Conservation (phyloP, 2,888 invertebrate genomes). For the Oasisia sp. region DNA sequence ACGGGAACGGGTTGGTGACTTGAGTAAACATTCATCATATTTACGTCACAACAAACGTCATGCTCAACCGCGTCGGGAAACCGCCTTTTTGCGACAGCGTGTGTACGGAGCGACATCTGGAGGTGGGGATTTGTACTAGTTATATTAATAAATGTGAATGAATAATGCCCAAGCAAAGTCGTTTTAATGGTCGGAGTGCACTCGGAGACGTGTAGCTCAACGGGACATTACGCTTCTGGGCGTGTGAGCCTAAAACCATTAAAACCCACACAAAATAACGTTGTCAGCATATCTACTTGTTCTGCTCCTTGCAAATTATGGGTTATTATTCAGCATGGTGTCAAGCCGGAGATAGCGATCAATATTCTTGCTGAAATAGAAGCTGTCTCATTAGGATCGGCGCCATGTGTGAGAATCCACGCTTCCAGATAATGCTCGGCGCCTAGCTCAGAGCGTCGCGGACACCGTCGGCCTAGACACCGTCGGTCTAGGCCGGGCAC, state of each 20-base stretch:
- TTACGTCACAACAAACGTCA: too few species aligned
- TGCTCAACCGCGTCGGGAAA: too few species aligned
- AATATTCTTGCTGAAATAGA: slow-evolving; percentile 9
- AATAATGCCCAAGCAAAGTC: background rate
- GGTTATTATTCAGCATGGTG: background rate
- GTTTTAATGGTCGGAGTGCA: background rate
- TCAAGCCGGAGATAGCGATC: background rate
- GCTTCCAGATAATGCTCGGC: background rate
- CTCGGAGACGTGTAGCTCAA: background rate
- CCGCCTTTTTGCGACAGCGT: too few species aligned
- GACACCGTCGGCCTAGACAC: background rate
- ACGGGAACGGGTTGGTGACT: too few species aligned
- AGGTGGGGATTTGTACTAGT: too few species aligned
- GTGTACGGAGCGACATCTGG: too few species aligned
- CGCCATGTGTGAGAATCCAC: background rate
- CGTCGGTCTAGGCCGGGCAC: background rate
- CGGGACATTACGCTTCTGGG: background rate
- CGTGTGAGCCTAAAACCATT: background rate
- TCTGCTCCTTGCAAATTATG: background rate
- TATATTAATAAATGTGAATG: too few species aligned
- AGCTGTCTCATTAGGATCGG: background rate
- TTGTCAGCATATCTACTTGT: background rate
- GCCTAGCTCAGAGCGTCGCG: background rate
- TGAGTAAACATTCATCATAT: too few species aligned
- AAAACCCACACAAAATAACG: background rate